A percentile compares a stretch with the other conserved stretches of the same genome.
phyloP scores from a whole-genome alignment of 2,888 invertebrate genomes.

The Panzeria rudis region DNA sequence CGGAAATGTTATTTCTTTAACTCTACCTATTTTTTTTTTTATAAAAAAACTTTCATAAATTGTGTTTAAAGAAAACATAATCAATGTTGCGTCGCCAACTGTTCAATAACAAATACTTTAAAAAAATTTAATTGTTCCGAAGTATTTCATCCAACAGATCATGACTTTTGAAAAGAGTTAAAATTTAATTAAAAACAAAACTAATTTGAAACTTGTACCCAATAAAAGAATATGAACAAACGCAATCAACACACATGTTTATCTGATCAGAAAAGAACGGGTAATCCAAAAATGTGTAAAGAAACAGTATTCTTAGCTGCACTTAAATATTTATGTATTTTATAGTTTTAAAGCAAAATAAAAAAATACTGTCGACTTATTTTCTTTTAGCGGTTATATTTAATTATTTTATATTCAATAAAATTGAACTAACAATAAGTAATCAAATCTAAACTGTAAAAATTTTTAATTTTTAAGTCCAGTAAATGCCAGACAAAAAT shows the following conservation, averaged over 20 bases:
- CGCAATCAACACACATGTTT: constrained; percentile 19
- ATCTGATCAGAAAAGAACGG: neutral
- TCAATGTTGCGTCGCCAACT: neutral
- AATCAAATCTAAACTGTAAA: no score
- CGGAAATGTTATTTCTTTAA: neutral
- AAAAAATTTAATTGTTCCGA: neutral
- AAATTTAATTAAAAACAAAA: constrained; percentile 61
- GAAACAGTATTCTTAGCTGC: neutral
- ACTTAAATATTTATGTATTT: no score
- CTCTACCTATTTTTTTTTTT: neutral
- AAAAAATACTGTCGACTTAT: no score
- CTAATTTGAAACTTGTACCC: constrained; percentile 55
- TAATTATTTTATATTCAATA: no score
- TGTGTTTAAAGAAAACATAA: neutral
- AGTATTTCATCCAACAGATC: constrained; percentile 22
- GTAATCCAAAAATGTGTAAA: neutral
- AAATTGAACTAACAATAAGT: no score
- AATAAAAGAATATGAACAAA: neutral
- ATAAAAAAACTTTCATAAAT: no score
- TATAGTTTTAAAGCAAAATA: no score
- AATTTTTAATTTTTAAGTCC: no score
- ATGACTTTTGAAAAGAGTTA: constrained; percentile 51
- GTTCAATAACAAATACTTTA: constrained; percentile 20
- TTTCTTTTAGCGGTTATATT: no score
- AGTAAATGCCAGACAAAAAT: no score